phyloP scores from a whole-genome alignment of 2,888 invertebrate species.

The Calephelis perditalis region DNA sequence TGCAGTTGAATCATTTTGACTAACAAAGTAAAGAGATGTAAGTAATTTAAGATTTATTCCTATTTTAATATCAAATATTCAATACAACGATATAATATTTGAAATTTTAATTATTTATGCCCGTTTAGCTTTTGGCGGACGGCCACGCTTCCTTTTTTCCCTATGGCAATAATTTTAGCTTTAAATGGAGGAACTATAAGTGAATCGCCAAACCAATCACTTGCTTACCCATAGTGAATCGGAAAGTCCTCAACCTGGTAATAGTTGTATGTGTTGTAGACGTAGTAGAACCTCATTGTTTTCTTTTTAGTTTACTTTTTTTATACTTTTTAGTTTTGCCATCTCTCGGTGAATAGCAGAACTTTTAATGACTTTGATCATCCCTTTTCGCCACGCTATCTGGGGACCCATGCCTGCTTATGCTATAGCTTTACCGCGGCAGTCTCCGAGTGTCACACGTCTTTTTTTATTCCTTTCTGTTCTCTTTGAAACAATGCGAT shows the following conservation, averaged over 20 bases:
- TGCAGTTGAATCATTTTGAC: neutral
- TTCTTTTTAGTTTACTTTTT: neutral
- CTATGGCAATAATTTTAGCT: slow-evolving; percentile 2
- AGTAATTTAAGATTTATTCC: neutral
- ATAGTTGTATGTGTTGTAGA: neutral
- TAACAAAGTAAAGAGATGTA: neutral
- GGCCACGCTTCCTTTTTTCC: neutral
- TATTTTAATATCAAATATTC: too few relatives aligned
- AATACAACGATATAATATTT: too few relatives aligned
- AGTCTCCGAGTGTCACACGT: too few relatives aligned
- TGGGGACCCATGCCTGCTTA: too few relatives aligned
- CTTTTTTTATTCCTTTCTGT: too few relatives aligned
- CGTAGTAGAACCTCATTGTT: neutral
- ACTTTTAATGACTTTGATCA: too few relatives aligned
- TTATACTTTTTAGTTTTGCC: too few relatives aligned
- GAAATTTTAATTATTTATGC: neutral
- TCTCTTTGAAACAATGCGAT: too few relatives aligned
- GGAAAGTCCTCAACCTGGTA: neutral
- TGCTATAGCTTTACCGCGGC: too few relatives aligned
- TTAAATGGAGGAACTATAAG: neutral
- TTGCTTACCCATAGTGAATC: neutral
- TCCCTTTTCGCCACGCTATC: too few relatives aligned
- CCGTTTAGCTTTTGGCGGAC: neutral
- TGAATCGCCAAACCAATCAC: neutral
- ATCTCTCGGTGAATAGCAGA: too few relatives aligned